Conservation (phyloP, 2,797 vertebrate species). For the Clarias platycephalus region DNA sequence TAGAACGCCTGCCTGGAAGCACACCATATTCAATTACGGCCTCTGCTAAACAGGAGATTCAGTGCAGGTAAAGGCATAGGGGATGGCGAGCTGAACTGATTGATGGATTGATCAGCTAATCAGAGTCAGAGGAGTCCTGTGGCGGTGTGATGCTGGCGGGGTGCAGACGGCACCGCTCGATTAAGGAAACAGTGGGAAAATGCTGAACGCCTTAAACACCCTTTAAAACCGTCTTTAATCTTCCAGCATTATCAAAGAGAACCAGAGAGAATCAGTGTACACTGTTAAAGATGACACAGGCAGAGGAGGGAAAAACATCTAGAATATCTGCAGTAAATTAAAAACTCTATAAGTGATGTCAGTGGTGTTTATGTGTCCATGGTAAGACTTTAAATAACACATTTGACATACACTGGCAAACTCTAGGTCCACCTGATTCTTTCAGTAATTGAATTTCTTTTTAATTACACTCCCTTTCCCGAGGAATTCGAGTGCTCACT, state of each 20-base stretch:
- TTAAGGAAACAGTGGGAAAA: conserved; percentile 22
- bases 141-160: not conserved
- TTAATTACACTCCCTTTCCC: not conserved
- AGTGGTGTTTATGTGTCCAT: not conserved
- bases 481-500: not conserved
- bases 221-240: conserved; percentile 47
- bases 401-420: not conserved
- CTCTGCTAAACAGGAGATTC: conserved; percentile 22
- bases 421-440: not conserved
- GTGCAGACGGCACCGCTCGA: conserved; percentile 11
- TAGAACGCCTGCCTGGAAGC: conserved; percentile 31
- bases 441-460: not conserved
- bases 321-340: not conserved
- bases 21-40: conserved; percentile 36
- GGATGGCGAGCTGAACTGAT: conserved; percentile 47
- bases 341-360: not conserved
- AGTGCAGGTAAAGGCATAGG: conserved; percentile 46
- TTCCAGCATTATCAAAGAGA: conserved; percentile 41
- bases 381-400: not conserved
- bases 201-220: conserved; percentile 1
- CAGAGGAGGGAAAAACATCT: conserved; percentile 50
- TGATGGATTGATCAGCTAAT: conserved; percentile 40
- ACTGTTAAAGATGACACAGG: conserved; percentile 77
- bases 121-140: conserved; percentile 25
- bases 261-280: conserved; percentile 33